These are phyloP conservation scores for Dinothrombium tinctorium DNA, from an alignment of 1,140 invertebrate species.

Conservation along the genomic window DNA sequence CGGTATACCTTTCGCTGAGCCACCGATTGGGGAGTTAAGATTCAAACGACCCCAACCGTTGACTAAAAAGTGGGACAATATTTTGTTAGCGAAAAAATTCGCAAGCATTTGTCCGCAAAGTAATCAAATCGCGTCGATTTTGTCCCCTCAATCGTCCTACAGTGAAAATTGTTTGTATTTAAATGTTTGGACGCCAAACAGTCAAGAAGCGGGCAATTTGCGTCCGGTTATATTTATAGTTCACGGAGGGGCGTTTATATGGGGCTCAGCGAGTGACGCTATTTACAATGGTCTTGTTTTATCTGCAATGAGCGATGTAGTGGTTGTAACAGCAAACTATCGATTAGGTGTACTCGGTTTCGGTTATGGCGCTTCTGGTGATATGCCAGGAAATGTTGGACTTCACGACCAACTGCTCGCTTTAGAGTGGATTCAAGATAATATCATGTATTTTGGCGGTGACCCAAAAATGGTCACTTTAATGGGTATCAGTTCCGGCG, in stretches of 20 bases:
- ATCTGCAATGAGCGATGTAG: slow-evolving; percentile 24
- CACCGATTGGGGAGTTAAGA: slow-evolving; percentile 47
- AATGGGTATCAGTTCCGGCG: slow-evolving; percentile 34
- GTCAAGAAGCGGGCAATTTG: neutral
- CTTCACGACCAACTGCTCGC: slow-evolving; percentile 31
- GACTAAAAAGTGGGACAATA: slow-evolving; percentile 16
- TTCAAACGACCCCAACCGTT: slow-evolving; percentile 59
- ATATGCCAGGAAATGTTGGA: slow-evolving; percentile 22
- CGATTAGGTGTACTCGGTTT: slow-evolving; percentile 21
- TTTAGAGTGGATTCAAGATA: slow-evolving; percentile 25
- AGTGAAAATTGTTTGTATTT: slow-evolving; percentile 76
- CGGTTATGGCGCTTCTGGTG: slow-evolving; percentile 8
- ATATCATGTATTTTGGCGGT: slow-evolving; percentile 31
- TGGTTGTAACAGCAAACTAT: slow-evolving; percentile 38
- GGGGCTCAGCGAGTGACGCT: slow-evolving; percentile 24
- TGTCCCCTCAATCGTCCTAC: neutral
- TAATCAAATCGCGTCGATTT: neutral
- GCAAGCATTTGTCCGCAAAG: neutral
- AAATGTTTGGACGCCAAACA: slow-evolving; percentile 60
- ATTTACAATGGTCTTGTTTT: slow-evolving; percentile 5
- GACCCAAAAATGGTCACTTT: slow-evolving; percentile 30
- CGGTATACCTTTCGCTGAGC: slow-evolving; percentile 76
- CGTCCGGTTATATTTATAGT: slow-evolving; percentile 29
- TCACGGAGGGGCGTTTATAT: slow-evolving; percentile 31
- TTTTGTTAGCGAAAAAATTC: neutral